Conservation (phyloP, 2,888 invertebrate genomes). For the Cantharis rustica region DNA sequence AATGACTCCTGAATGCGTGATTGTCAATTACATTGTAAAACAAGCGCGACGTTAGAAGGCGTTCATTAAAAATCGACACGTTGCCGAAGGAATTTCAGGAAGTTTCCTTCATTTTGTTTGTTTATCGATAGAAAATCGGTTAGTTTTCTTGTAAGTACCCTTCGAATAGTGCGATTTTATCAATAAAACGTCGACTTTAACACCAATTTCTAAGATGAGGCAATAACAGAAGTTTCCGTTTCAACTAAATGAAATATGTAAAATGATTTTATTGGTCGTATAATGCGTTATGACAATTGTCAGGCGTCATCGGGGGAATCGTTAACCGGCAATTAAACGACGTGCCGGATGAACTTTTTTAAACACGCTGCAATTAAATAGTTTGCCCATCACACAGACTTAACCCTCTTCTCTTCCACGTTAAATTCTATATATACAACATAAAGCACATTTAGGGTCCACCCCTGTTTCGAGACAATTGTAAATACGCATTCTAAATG, state of each 20-base stretch:
- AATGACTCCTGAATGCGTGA: slow-evolving; percentile 40
- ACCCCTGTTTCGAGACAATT: slow-evolving; percentile 37
- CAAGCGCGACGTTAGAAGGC: slow-evolving; percentile 40
- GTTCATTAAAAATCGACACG: slow-evolving; percentile 15
- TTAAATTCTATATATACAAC: slow-evolving; percentile 34
- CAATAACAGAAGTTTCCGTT: slow-evolving; percentile 26
- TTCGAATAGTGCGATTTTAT: slow-evolving; percentile 5
- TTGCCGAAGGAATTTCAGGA: neutral
- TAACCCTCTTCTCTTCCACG: slow-evolving; percentile 28
- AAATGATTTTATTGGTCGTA: slow-evolving; percentile 54
- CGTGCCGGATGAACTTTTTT: slow-evolving; percentile 50
- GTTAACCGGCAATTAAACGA: slow-evolving; percentile 56
- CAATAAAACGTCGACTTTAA: slow-evolving; percentile 10
- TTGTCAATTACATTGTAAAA: slow-evolving; percentile 39
- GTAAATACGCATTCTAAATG: slow-evolving; percentile 45
- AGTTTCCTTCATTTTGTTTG: slow-evolving; percentile 5
- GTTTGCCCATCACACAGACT: slow-evolving; percentile 34
- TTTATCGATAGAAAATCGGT: neutral
- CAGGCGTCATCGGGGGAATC: slow-evolving; percentile 49
- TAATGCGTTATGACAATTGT: slow-evolving; percentile 48
- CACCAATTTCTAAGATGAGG: slow-evolving; percentile 22
- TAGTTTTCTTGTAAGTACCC: slow-evolving; percentile 8
- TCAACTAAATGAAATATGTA: slow-evolving; percentile 34
- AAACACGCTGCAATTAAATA: slow-evolving; percentile 27
- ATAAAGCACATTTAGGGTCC: slow-evolving; percentile 42